Percentiles rank a stretch among this genome's conserved stretches.
These are phyloP conservation scores for Micrasema longulum DNA, from an alignment of 1,140 invertebrate genomes.

Conservation along the genomic window DNA sequence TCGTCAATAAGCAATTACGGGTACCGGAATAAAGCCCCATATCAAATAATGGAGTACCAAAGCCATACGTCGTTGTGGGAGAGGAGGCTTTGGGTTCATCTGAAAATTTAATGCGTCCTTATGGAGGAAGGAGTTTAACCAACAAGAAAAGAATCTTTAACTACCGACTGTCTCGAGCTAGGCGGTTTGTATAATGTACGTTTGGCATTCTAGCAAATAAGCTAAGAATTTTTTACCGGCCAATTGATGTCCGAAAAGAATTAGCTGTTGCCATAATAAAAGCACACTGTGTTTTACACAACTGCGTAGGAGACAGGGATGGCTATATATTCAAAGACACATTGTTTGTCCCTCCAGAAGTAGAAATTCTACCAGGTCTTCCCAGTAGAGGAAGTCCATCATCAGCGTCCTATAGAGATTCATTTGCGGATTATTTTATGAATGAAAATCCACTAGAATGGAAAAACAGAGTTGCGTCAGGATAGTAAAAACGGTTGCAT, in stretches of 20 bases:
- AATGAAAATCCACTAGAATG: constrained; percentile 32
- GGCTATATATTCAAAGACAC: constrained; percentile 32
- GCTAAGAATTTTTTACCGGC: constrained; percentile 16
- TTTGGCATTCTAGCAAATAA: too few species aligned
- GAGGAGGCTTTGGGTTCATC: too few species aligned
- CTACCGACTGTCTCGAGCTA: too few species aligned
- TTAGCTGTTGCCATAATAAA: constrained; percentile 51
- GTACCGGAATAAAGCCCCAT: too few species aligned
- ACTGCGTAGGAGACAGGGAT: constrained; percentile 39
- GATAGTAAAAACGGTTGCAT: background rate
- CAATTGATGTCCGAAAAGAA: constrained; percentile 54
- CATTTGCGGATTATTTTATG: constrained; percentile 36
- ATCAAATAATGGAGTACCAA: too few species aligned
- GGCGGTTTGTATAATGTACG: too few species aligned
- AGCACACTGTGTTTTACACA: constrained; percentile 49
- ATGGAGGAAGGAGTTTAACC: too few species aligned
- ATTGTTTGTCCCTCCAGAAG: constrained; percentile 31
- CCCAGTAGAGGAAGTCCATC: constrained; percentile 2
- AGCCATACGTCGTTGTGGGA: too few species aligned
- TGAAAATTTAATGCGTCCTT: too few species aligned
- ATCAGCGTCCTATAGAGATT: constrained; percentile 25
- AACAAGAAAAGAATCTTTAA: too few species aligned
- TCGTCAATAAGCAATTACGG: too few species aligned
- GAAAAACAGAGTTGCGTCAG: constrained; percentile 29
- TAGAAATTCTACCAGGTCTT: constrained; percentile 26